These are phyloP conservation scores for Pterocles orientalis DNA, from an alignment of 2,113 vertebrate genomes.

Conservation along the genomic window DNA sequence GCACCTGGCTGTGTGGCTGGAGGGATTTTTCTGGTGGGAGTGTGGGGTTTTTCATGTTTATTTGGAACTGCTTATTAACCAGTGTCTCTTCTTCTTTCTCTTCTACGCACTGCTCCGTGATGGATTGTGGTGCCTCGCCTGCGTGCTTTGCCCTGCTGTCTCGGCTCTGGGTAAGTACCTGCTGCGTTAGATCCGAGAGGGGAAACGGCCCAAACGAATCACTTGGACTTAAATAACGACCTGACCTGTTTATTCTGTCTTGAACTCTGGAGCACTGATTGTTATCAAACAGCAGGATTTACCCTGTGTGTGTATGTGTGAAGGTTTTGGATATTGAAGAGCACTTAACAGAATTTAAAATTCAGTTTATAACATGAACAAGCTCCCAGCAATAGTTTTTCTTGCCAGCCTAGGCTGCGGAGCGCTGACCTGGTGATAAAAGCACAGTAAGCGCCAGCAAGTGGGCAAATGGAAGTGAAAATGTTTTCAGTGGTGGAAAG, in stretches of 20 bases:
- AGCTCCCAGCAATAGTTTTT: neutral
- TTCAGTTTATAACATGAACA: neutral
- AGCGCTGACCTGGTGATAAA: neutral
- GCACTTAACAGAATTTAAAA: too few species aligned
- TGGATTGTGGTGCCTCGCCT: neutral
- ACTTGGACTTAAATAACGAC: neutral
- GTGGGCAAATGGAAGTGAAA: neutral
- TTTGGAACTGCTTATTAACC: conserved; percentile 25
- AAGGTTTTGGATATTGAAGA: neutral
- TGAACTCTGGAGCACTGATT: neutral
- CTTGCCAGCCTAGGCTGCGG: neutral
- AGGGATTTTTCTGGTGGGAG: neutral
- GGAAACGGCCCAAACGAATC: neutral
- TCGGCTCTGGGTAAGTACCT: conserved; percentile 58
- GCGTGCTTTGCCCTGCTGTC: neutral
- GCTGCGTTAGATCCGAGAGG: neutral
- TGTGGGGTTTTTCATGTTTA: neutral
- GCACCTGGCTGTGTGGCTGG: neutral
- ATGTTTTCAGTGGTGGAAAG: neutral
- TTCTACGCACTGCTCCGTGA: neutral
- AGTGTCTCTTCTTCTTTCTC: neutral
- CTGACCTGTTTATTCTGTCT: neutral
- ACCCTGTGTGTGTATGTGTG: neutral
- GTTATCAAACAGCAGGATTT: neutral
- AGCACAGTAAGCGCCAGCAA: neutral